These are phyloP conservation scores for Euborellia annulipes DNA, from an alignment of 1,140 invertebrate species.

Conservation along the genomic window DNA sequence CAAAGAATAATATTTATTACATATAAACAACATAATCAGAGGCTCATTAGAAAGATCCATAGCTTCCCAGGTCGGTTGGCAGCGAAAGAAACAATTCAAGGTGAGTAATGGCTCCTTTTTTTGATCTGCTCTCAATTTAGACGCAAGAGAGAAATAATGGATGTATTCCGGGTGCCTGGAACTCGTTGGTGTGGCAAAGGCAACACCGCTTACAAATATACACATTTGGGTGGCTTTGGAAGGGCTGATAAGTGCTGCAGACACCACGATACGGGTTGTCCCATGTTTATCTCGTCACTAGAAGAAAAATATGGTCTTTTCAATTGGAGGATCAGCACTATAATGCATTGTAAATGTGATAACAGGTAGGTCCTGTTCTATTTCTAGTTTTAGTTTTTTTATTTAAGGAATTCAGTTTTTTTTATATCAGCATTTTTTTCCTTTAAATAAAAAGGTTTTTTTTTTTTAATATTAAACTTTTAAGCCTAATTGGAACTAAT, in stretches of 20 bases:
- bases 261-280: conserved; percentile 64
- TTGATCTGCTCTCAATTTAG: conserved; percentile 13
- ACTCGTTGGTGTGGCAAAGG: conserved; percentile 82
- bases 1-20: neutral
- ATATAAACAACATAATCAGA: neutral
- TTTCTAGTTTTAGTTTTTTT: too few species aligned
- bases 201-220: conserved; percentile 51
- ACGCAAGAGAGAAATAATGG: conserved; percentile 35
- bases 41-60: too few species aligned
- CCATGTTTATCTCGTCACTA: conserved; percentile 59
- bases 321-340: conserved; percentile 68
- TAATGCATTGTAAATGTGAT: conserved; percentile 79
- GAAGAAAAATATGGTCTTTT: conserved; percentile 61
- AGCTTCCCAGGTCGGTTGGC: too few species aligned
- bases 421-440: too few species aligned
- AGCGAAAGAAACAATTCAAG: too few species aligned
- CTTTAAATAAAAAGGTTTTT: too few species aligned
- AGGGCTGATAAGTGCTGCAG: conserved; percentile 69
- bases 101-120: conserved; percentile 7
- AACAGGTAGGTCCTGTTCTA: conserved; percentile 57
- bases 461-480: too few species aligned
- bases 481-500: too few species aligned
- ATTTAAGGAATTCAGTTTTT: too few species aligned
- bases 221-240: conserved; percentile 58
- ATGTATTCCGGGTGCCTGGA: conserved; percentile 54